phyloP scores from a whole-genome alignment of 2,113 vertebrate genomes.

The Cochlearius cochlearius region DNA sequence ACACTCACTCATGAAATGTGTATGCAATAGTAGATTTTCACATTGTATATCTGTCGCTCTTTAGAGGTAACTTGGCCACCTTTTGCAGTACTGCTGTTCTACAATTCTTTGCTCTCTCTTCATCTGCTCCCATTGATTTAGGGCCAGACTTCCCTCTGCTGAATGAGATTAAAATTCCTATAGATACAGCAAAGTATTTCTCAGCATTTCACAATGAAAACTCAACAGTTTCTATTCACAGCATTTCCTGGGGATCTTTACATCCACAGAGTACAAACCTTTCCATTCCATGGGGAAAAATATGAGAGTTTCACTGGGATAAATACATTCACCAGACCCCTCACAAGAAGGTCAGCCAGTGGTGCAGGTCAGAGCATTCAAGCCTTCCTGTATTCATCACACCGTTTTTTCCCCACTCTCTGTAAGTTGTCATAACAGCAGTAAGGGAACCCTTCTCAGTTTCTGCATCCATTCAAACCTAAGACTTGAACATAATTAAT shows the following conservation, averaged over 20 bases:
- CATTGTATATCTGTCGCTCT: neutral
- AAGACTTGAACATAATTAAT: neutral
- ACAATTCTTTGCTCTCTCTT: neutral
- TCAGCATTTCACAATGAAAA: neutral
- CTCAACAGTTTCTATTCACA: neutral
- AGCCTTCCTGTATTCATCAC: neutral
- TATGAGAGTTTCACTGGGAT: neutral
- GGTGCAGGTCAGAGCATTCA: neutral
- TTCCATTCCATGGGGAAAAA: neutral
- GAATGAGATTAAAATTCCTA: neutral
- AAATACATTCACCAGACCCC: neutral
- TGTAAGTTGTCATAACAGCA: neutral
- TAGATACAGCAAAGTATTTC: neutral
- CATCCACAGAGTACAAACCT: neutral
- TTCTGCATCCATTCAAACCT: neutral
- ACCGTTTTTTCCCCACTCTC: neutral
- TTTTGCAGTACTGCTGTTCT: neutral
- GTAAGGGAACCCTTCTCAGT: neutral
- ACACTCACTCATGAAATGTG: rapidly evolving
- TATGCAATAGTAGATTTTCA: neutral
- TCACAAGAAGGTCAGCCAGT: neutral
- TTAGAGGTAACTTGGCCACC: neutral
- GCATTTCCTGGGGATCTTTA: neutral
- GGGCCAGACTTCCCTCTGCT: neutral
- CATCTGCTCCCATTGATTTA: neutral